Evolutionary conservation across 1,140 invertebrate genomes (phyloP).

Genomic region (Zaprionus gabonicus): DNA sequence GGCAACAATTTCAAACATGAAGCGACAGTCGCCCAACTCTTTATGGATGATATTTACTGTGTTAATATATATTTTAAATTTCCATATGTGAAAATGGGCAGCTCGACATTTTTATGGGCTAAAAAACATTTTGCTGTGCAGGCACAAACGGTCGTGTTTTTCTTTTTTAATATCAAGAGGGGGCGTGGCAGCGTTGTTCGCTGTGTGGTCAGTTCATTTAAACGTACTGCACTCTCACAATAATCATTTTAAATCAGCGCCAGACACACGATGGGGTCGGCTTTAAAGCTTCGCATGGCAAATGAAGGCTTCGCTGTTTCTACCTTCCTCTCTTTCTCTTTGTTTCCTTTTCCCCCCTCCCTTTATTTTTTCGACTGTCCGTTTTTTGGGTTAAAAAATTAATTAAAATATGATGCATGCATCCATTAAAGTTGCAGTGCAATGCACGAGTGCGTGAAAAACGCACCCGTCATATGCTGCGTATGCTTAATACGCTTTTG

Average conservation of each 20-base stretch:
- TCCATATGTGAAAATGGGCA: constrained; percentile 24
- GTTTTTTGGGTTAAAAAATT: constrained; percentile 54
- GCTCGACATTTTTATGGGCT: constrained; percentile 28
- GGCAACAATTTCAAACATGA: neutral
- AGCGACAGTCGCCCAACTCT: neutral
- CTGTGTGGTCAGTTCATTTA: constrained; percentile 36
- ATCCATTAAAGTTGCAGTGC: constrained; percentile 64
- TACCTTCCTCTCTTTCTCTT: neutral
- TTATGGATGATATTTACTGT: neutral
- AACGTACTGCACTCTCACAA: constrained; percentile 20
- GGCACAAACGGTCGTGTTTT: constrained; percentile 3
- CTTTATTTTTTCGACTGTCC: constrained; percentile 26
- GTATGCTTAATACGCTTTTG: constrained; percentile 43
- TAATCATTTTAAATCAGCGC: constrained; percentile 65
- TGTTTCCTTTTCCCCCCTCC: neutral
- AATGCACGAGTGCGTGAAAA: constrained; percentile 22
- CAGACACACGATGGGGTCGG: constrained; percentile 44
- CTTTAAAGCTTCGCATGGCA: too few species aligned
- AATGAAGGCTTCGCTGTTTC: too few species aligned
- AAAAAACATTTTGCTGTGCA: constrained; percentile 12
- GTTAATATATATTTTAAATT: constrained; percentile 27
- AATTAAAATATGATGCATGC: constrained; percentile 74
- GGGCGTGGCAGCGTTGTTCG: constrained; percentile 19
- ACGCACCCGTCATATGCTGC: constrained; percentile 32
- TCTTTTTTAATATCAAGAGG: neutral